These are phyloP conservation scores for Rhinoraja longicauda DNA, from an alignment of 2,797 vertebrate genomes.

Conservation along the genomic window DNA sequence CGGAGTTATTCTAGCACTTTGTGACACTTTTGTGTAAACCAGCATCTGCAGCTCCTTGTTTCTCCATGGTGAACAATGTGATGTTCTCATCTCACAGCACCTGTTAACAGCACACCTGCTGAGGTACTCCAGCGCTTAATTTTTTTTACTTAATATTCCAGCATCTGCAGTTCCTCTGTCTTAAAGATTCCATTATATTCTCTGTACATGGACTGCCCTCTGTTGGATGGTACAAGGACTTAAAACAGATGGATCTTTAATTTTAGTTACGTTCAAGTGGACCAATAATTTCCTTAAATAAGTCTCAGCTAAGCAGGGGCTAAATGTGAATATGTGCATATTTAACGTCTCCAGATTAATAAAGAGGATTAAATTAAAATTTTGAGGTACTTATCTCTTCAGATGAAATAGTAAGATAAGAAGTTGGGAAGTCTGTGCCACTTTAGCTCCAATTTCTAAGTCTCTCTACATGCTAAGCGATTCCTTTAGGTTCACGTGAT, in stretches of 20 bases:
- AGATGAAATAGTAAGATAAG: not conserved
- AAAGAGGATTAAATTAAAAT: not conserved
- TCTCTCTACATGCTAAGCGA: not conserved
- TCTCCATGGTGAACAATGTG: too few relatives aligned
- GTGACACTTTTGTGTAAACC: too few relatives aligned
- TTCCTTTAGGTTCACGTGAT: not conserved
- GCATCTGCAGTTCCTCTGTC: too few relatives aligned
- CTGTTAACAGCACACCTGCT: not conserved
- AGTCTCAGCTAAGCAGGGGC: not conserved
- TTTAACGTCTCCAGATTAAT: not conserved
- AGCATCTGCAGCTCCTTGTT: too few relatives aligned
- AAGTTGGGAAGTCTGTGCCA: not conserved
- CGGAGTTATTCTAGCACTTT: too few relatives aligned
- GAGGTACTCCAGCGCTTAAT: too few relatives aligned
- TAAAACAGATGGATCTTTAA: conserved; percentile 5
- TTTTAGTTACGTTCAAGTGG: not conserved
- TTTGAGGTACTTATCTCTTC: not conserved
- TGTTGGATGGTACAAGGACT: not conserved
- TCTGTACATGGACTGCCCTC: not conserved
- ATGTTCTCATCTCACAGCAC: not conserved
- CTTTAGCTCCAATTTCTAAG: not conserved
- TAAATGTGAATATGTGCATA: conserved; percentile 9
- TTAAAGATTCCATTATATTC: not conserved
- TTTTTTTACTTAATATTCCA: too few relatives aligned
- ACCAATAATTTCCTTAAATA: not conserved